Evolutionary conservation across 2,888 invertebrate genomes (phyloP).

Genomic region (Meghimatium bilineatum): DNA sequence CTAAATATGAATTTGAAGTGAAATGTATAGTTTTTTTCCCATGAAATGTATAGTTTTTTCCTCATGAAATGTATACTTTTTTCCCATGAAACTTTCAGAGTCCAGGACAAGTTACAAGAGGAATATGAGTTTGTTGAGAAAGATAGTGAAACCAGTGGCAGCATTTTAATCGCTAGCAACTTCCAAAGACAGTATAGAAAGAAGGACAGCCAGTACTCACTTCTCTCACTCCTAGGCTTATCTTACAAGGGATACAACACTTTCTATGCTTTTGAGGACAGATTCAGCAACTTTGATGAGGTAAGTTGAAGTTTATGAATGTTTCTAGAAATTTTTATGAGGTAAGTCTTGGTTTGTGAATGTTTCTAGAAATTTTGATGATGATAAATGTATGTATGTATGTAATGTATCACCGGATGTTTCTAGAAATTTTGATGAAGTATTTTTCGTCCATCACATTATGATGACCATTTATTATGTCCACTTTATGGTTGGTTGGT

Average conservation of each 20-base stretch:
- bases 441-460: too few relatives aligned
- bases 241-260: conserved; percentile 43
- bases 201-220: conserved; percentile 56
- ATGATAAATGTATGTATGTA: too few relatives aligned
- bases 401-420: too few relatives aligned
- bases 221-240: conserved; percentile 64
- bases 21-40: too few relatives aligned
- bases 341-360: too few relatives aligned
- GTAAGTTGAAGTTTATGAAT: conserved; percentile 57
- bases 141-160: conserved; percentile 38
- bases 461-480: too few relatives aligned
- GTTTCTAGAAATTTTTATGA: not conserved
- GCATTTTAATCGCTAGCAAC: conserved; percentile 19
- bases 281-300: conserved; percentile 75
- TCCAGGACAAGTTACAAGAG: conserved; percentile 4
- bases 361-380: too few relatives aligned
- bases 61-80: too few relatives aligned
- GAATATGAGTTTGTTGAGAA: conserved; percentile 26
- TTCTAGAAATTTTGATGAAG: too few relatives aligned
- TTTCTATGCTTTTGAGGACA: conserved; percentile 73
- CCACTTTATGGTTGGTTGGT: too few relatives aligned
- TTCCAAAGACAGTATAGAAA: conserved; percentile 37
- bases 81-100: not conserved
- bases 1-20: too few relatives aligned
- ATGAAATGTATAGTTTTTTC: too few relatives aligned